Conservation (phyloP, 2,113 vertebrate species). For the Tachysurus fulvidraco region DNA sequence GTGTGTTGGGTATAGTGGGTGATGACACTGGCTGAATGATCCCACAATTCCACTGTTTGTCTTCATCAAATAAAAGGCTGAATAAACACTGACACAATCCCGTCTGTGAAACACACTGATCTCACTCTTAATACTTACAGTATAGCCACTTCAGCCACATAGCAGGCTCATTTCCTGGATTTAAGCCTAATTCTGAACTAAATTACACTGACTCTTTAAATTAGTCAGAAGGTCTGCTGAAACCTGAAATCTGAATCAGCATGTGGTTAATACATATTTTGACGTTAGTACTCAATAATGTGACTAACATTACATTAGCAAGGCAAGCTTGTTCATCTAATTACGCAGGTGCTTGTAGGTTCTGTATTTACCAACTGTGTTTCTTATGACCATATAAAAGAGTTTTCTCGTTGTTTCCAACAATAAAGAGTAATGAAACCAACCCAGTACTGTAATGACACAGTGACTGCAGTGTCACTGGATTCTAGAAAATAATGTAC, state of each 20-base stretch:
- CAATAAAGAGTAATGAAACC: background rate
- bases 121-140: constrained; percentile 28
- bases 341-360: background rate
- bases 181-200: background rate
- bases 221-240: background rate
- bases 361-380: constrained; percentile 4
- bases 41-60: constrained; percentile 39
- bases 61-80: constrained; percentile 35
- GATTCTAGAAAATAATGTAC: background rate
- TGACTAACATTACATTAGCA: background rate
- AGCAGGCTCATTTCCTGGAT: constrained; percentile 9
- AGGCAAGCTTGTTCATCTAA: background rate
- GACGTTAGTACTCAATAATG: background rate
- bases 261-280: background rate
- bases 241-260: background rate
- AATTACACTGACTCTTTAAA: background rate
- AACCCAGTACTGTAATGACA: background rate
- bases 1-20: constrained; percentile 26
- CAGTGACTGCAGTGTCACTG: background rate
- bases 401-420: background rate
- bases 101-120: constrained; percentile 20
- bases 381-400: background rate
- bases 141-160: constrained; percentile 11
- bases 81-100: constrained; percentile 38
- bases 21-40: constrained; percentile 48